Evolutionary conservation across 2,113 vertebrate genomes (phyloP).

Genomic region (Gadus macrocephalus): DNA sequence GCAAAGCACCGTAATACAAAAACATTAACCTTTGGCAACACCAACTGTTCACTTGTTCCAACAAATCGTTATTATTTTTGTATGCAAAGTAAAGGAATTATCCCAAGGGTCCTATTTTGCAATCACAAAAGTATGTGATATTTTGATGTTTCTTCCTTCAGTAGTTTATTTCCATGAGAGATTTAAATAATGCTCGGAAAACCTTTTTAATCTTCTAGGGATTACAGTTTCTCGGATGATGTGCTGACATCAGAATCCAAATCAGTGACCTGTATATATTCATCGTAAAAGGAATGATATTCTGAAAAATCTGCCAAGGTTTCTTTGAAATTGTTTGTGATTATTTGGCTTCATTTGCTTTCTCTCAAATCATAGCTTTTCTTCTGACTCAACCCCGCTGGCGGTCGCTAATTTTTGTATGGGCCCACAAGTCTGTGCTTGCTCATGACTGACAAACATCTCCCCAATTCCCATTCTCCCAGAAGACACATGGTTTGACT

Average conservation of each 20-base stretch:
- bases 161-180: neutral
- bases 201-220: neutral
- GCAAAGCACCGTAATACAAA: too few species aligned
- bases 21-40: too few species aligned
- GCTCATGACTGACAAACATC: constrained; percentile 38
- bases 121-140: neutral
- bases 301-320: neutral
- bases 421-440: constrained; percentile 24
- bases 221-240: neutral
- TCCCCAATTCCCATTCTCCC: constrained; percentile 2
- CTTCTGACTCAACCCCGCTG: constrained; percentile 5
- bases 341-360: neutral
- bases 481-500: constrained; percentile 13
- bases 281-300: neutral
- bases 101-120: too few species aligned
- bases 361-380: neutral
- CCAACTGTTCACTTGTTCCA: too few species aligned
- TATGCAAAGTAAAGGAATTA: too few species aligned
- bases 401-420: neutral
- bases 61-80: too few species aligned
- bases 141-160: neutral
- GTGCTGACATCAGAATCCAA: too few species aligned
- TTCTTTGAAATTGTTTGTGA: neutral
- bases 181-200: neutral
- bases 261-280: too few species aligned